Evolutionary conservation across 2,797 vertebrate species (phyloP), one percentile per base, ranked within the genome.

Genomic region (Orientallactaga sibirica): DNA sequence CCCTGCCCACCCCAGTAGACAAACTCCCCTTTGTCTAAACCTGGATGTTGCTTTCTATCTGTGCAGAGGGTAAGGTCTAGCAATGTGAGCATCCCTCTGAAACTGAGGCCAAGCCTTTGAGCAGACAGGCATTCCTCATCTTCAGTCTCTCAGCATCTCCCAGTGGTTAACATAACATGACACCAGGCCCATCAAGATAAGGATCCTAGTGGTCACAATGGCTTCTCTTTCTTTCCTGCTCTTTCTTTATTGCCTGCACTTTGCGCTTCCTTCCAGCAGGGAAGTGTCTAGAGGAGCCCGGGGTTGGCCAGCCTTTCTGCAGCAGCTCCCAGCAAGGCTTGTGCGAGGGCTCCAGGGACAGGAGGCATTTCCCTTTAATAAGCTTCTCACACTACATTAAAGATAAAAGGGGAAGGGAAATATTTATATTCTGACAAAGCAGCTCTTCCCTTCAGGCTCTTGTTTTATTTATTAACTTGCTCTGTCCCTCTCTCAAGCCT

Each of bases 351-450:
- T 98, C 98, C 96, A 90, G 97, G 98, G 98, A 98, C 33, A 93
- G 96, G 93, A 95, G 96, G 96, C 95, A 92, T 97, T 98, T 98
- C 94, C 97, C 98, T 98, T 98, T 98, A 98, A 98, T 98, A 98
- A 98, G 97, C 98, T 98, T 96, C 98, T 98, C 92, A 96, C 98
- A 97, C 98, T 98, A 98, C 97, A 98, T 98, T 98, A 98, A 97
- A 98, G 98, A 98, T 98, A 98, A 98, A 99, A 98, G 98, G 94
- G 94, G 96, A 98, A 98, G 97, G 98, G 97, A 98, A 98, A 98
- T 98, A 98, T 98, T 98, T 98, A 98, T 98, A 98, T 98, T 98
- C 98, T 98, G 98, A 98, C 98, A 98, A 98, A 98, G 98, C 98
- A 97, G 96, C 97, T 98, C 98, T 98, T 98, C 97, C 97, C 98